Conservation (phyloP, 2,888 invertebrate species). For the Ariolimax columbianus region DNA sequence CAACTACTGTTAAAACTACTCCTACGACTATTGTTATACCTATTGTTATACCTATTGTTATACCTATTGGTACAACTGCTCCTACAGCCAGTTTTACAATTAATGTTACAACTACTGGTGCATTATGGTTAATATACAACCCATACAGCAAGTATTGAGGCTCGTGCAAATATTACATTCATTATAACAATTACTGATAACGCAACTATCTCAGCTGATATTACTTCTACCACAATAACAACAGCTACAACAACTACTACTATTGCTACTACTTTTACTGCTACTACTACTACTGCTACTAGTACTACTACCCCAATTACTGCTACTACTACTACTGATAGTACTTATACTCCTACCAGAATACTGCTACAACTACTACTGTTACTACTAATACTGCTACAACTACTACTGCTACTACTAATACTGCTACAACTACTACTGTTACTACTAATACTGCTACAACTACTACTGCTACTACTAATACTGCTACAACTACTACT, state of each 20-base stretch:
- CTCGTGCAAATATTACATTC: no score
- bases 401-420: not conserved
- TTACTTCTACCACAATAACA: no score
- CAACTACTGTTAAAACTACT: no score
- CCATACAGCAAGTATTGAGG: no score
- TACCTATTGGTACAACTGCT: no score
- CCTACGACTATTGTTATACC: no score
- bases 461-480: constrained; percentile 38
- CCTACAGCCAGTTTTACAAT: no score
- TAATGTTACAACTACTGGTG: no score
- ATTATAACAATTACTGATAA: no score
- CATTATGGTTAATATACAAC: no score
- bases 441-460: constrained; percentile 33
- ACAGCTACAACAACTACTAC: not conserved
- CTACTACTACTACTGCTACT: constrained; percentile 31
- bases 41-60: no score
- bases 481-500: constrained; percentile 38
- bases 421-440: constrained; percentile 18
- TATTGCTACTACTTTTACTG: constrained; percentile 23
- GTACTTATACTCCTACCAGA: constrained; percentile 14
- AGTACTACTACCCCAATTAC: constrained; percentile 4
- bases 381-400: not conserved
- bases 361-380: constrained; percentile 18
- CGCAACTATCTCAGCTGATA: no score
- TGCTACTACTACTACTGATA: constrained; percentile 21